These are phyloP conservation scores for Leptopilina clavipes DNA, from an alignment of 1,140 invertebrate species.

Conservation along the genomic window DNA sequence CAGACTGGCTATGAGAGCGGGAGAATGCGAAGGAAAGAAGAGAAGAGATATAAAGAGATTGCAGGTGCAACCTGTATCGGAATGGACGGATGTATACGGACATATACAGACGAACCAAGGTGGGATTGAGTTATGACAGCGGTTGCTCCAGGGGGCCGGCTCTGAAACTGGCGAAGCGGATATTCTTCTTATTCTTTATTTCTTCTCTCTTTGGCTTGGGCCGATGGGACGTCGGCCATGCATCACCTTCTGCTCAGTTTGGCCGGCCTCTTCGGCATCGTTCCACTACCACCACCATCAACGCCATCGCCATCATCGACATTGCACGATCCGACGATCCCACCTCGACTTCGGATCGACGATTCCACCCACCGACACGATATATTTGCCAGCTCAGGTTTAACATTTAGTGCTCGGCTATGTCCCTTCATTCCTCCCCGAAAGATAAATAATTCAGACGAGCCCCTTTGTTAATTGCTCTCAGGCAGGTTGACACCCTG, in stretches of 20 bases:
- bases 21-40: slow-evolving; percentile 29
- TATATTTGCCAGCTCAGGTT: slow-evolving; percentile 53
- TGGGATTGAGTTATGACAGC: slow-evolving; percentile 77
- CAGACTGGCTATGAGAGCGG: background rate
- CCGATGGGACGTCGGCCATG: slow-evolving; percentile 72
- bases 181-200: slow-evolving; percentile 73
- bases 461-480: slow-evolving; percentile 60
- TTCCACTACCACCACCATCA: slow-evolving; percentile 60
- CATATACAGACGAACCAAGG: slow-evolving; percentile 60
- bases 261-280: slow-evolving; percentile 68
- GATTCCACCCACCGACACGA: slow-evolving; percentile 56
- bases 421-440: slow-evolving; percentile 27
- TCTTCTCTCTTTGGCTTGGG: slow-evolving; percentile 60
- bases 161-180: slow-evolving; percentile 64
- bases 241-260: slow-evolving; percentile 72
- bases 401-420: slow-evolving; percentile 51
- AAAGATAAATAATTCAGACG: slow-evolving; percentile 58
- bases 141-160: slow-evolving; percentile 73
- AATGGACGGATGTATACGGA: slow-evolving; percentile 54
- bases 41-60: slow-evolving; percentile 42
- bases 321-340: slow-evolving; percentile 66
- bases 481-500: slow-evolving; percentile 58
- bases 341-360: slow-evolving; percentile 56
- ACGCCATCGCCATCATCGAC: slow-evolving; percentile 66
- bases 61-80: slow-evolving; percentile 53